Percentiles rank a stretch among this genome's conserved stretches.
phyloP scores from a whole-genome alignment of 2,888 invertebrate species.

The Hirtodrosophila histrioides region DNA sequence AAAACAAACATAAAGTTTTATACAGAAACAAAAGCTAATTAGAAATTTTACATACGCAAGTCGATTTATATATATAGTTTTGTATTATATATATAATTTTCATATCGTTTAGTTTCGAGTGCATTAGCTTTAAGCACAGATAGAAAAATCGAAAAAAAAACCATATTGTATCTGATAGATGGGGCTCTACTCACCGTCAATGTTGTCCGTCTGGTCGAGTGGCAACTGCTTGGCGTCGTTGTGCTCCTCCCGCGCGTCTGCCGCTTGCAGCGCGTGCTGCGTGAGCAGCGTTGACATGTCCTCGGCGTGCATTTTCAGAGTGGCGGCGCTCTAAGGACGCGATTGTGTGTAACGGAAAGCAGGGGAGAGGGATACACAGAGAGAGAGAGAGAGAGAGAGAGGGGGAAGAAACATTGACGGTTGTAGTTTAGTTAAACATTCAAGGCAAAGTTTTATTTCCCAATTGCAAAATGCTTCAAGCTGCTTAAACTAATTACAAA shows the following conservation, averaged over 20 bases:
- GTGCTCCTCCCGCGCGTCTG: slow-evolving; percentile 86
- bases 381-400: slow-evolving; percentile 2
- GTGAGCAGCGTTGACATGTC: slow-evolving; percentile 88
- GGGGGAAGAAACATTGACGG: slow-evolving; percentile 9
- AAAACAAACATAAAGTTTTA: slow-evolving; percentile 35
- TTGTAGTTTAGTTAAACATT: slow-evolving; percentile 16
- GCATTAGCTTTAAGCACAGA: slow-evolving; percentile 73
- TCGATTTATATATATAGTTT: slow-evolving; percentile 9
- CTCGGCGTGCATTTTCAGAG: slow-evolving; percentile 85
- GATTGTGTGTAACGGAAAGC: too few species aligned
- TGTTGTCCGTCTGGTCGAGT: slow-evolving; percentile 89
- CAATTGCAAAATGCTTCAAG: slow-evolving; percentile 70
- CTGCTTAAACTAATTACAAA: slow-evolving; percentile 52
- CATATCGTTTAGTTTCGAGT: slow-evolving; percentile 55
- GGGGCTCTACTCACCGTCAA: slow-evolving; percentile 88
- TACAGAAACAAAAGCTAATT: slow-evolving; percentile 65
- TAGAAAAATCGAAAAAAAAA: slow-evolving; percentile 45
- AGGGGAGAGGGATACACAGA: not conserved
- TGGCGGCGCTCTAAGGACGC: slow-evolving; percentile 65
- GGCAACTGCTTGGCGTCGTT: slow-evolving; percentile 86
- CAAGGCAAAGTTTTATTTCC: slow-evolving; percentile 15
- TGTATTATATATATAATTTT: slow-evolving; percentile 23
- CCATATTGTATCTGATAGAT: slow-evolving; percentile 25
- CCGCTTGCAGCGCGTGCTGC: slow-evolving; percentile 86
- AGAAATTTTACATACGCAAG: slow-evolving; percentile 45